A percentile compares a stretch with the other conserved stretches of the same genome.
phyloP scores from a whole-genome alignment of 2,797 vertebrate species.

The Anas capensis region DNA sequence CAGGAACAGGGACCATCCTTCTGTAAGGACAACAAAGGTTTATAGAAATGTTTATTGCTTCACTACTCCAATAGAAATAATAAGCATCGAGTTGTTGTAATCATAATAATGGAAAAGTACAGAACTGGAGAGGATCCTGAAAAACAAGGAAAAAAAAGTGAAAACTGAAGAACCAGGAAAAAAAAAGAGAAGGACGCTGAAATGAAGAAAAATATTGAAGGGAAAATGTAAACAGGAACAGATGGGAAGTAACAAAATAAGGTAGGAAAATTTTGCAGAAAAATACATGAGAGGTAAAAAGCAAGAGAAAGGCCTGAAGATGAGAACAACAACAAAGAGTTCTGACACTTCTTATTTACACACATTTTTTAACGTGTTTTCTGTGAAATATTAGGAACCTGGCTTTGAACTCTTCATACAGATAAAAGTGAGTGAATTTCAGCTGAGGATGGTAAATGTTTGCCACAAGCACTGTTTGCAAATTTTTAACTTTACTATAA shows the following conservation, averaged over 20 bases:
- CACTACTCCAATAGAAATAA: neutral
- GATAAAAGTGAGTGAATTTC: neutral
- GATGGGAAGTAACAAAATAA: neutral
- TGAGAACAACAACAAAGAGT: neutral
- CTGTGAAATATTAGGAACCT: neutral
- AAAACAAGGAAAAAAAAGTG: neutral
- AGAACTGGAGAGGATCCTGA: neutral
- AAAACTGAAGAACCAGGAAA: neutral
- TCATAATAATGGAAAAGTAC: neutral
- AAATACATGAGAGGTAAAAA: neutral
- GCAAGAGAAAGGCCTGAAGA: neutral
- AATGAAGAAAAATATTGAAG: neutral
- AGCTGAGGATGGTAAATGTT: neutral
- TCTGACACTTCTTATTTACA: neutral
- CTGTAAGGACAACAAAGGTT: neutral
- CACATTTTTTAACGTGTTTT: neutral
- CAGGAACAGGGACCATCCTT: neutral
- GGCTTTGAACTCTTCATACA: neutral
- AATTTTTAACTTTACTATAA: neutral
- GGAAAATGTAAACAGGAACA: neutral
- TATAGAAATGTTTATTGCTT: neutral
- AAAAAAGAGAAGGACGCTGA: neutral
- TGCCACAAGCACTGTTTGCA: neutral
- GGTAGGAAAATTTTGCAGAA: neutral
- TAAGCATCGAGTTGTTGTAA: neutral